Evolutionary conservation across 2,797 vertebrate species (phyloP).

Genomic region (Myioborus miniatus): DNA sequence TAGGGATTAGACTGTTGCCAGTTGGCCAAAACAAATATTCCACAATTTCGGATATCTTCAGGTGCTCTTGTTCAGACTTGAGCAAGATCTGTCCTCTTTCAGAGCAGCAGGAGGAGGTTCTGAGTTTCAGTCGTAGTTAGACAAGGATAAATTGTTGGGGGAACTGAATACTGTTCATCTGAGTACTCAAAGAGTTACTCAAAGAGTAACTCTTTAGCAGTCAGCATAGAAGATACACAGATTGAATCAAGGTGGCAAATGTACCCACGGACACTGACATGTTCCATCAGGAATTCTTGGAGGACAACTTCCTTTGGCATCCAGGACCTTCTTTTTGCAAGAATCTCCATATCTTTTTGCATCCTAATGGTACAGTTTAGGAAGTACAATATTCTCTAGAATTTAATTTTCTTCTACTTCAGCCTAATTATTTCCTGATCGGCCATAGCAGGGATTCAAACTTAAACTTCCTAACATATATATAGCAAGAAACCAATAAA

Average conservation of each 20-base stretch:
- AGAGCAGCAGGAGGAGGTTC: not conserved
- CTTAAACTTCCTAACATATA: constrained; percentile 11
- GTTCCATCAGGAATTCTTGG: not conserved
- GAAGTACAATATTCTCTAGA: not conserved
- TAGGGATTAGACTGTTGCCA: not conserved
- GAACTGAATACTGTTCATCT: not conserved
- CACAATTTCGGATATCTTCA: fast-evolving
- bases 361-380: not conserved
- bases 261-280: not conserved
- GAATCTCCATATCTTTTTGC: not conserved
- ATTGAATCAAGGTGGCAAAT: not conserved
- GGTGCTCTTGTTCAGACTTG: not conserved
- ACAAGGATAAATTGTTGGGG: not conserved
- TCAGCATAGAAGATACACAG: not conserved
- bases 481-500: constrained; percentile 14
- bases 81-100: not conserved
- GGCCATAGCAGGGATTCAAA: not conserved
- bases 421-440: constrained; percentile 42
- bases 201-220: not conserved
- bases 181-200: too few relatives aligned
- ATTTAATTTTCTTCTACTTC: constrained; percentile 34
- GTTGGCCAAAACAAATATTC: not conserved
- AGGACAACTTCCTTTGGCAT: not conserved
- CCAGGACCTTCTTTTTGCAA: not conserved
- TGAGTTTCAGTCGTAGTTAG: not conserved